phyloP scores from a whole-genome alignment of 2,888 invertebrate genomes.

The Danaus chrysippus region DNA sequence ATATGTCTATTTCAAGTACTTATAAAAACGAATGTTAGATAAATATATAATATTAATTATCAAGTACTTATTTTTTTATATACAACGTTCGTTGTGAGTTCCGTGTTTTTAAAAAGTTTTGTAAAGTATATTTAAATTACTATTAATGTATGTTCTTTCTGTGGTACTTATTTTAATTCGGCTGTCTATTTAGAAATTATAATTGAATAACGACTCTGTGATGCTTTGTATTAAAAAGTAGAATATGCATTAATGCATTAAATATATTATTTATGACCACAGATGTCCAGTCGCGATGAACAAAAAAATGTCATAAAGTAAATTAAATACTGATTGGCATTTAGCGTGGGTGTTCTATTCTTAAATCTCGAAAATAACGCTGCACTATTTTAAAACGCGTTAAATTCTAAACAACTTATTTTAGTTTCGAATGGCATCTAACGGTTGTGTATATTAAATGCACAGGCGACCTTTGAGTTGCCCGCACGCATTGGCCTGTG shows the following conservation, averaged over 20 bases:
- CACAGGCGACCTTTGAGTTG: constrained; percentile 55
- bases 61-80: no score
- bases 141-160: no score
- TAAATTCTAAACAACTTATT: constrained; percentile 28
- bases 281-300: neutral
- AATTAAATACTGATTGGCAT: neutral
- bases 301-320: neutral
- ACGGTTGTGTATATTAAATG: constrained; percentile 37
- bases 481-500: constrained; percentile 47
- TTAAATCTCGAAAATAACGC: neutral
- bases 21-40: no score
- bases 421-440: constrained; percentile 36
- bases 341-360: neutral
- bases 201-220: no score
- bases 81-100: no score
- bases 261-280: neutral
- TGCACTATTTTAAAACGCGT: constrained; percentile 7
- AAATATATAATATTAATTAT: no score
- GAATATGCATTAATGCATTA: neutral
- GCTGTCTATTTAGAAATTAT: no score
- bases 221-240: no score
- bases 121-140: no score
- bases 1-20: no score
- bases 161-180: no score
- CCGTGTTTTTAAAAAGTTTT: no score